Percentiles rank a stretch among this genome's conserved stretches.
phyloP scores from a whole-genome alignment of 2,888 invertebrate species.

The Ichneumoninae sp. region DNA sequence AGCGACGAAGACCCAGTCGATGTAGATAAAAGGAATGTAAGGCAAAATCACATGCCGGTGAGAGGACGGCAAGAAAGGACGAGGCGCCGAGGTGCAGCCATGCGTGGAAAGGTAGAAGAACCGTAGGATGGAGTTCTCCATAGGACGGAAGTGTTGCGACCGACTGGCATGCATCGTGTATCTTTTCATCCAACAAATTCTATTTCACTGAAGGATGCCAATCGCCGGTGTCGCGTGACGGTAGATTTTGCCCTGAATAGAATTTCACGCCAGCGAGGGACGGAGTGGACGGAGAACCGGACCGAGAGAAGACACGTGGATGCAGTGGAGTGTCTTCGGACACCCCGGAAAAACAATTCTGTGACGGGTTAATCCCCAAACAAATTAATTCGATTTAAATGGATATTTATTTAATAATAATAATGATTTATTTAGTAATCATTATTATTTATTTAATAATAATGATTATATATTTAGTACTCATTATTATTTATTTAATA shows the following conservation, averaged over 20 bases:
- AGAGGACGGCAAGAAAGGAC: not conserved
- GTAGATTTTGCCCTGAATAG: not conserved
- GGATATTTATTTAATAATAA: not conserved
- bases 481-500: too few relatives aligned
- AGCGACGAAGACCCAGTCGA: conserved; percentile 16
- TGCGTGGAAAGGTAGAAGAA: conserved; percentile 23
- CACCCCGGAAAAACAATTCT: not conserved
- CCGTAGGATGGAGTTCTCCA: not conserved
- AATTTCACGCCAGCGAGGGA: not conserved
- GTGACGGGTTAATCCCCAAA: not conserved
- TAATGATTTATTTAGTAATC: not conserved
- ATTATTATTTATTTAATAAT: not conserved
- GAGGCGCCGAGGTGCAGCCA: not conserved
- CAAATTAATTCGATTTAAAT: not conserved
- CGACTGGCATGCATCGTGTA: not conserved
- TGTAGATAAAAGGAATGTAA: conserved; percentile 24
- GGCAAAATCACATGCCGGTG: conserved; percentile 3
- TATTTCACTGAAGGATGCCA: not conserved
- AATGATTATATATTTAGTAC: too few relatives aligned
- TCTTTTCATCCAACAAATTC: not conserved
- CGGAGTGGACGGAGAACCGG: not conserved
- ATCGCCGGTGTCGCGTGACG: not conserved
- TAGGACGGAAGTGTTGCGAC: not conserved
- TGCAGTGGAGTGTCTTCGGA: not conserved
- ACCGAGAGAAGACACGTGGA: not conserved